phyloP scores from a whole-genome alignment of 1,140 invertebrate species.

The Ruditapes philippinarum region DNA sequence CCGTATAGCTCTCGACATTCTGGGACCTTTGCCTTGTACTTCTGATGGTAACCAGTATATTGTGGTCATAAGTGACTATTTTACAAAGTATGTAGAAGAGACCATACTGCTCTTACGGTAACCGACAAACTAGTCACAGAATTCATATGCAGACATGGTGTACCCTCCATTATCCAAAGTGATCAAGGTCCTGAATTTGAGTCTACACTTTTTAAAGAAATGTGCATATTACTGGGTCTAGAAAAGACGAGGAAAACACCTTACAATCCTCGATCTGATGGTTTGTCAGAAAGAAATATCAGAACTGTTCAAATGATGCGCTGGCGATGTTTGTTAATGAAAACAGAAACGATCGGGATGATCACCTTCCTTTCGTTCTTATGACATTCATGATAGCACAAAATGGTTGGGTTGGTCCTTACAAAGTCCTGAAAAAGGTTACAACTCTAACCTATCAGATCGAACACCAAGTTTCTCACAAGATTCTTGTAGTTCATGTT shows the following conservation, averaged over 20 bases:
- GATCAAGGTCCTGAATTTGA: no score
- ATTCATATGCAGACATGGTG: conserved; percentile 66
- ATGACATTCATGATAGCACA: background rate
- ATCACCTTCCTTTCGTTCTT: conserved; percentile 19
- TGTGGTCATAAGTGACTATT: no score
- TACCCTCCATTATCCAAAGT: no score
- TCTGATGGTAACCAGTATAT: no score
- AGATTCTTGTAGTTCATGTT: no score
- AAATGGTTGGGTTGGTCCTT: background rate
- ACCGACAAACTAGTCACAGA: conserved; percentile 72
- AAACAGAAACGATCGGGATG: background rate
- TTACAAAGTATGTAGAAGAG: background rate
- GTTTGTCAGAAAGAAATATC: no score
- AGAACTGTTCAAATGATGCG: conserved; percentile 35
- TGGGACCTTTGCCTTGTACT: no score
- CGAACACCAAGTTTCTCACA: background rate
- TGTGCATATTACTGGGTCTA: conserved; percentile 70
- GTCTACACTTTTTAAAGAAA: conserved; percentile 64
- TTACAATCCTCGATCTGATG: conserved; percentile 71
- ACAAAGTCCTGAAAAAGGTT: background rate
- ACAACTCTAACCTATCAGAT: background rate
- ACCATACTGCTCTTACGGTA: conserved; percentile 74
- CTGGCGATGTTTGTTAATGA: no score
- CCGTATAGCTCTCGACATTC: no score
- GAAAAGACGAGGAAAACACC: conserved; percentile 67